Conservation (phyloP, 2,797 vertebrate species). For the Nyctalus aviator region DNA sequence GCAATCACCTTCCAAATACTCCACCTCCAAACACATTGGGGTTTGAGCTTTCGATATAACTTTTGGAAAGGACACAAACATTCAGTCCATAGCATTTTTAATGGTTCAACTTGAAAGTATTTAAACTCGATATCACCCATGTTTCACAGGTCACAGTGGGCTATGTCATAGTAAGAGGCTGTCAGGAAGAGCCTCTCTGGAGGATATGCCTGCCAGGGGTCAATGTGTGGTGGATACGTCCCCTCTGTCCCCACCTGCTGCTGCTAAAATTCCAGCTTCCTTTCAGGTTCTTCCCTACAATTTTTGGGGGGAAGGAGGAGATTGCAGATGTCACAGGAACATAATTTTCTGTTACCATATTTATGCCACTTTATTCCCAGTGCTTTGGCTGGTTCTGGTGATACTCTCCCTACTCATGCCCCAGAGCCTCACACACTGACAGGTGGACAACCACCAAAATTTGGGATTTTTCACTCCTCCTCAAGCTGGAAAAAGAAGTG, state of each 20-base stretch:
- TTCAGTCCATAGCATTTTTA: background rate
- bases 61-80: background rate
- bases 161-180: background rate
- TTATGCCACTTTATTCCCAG: background rate
- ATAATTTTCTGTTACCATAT: background rate
- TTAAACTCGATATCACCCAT: fast-evolving
- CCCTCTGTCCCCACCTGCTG: background rate
- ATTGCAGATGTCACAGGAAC: background rate
- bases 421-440: fast-evolving
- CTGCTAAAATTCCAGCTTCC: background rate
- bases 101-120: background rate
- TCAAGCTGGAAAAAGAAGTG: too few species aligned
- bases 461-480: too few species aligned
- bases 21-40: background rate
- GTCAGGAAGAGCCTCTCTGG: background rate
- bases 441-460: too few species aligned
- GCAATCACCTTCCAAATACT: background rate
- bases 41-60: background rate
- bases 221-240: background rate
- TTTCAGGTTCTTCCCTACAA: background rate
- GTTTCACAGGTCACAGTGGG: background rate
- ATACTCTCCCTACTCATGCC: background rate
- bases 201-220: background rate
- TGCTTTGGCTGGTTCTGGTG: background rate
- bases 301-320: too few species aligned